A percentile compares a stretch with the other conserved stretches of the same genome.
phyloP scores from a whole-genome alignment of 2,113 vertebrate species.

The Callaeas wilsoni region DNA sequence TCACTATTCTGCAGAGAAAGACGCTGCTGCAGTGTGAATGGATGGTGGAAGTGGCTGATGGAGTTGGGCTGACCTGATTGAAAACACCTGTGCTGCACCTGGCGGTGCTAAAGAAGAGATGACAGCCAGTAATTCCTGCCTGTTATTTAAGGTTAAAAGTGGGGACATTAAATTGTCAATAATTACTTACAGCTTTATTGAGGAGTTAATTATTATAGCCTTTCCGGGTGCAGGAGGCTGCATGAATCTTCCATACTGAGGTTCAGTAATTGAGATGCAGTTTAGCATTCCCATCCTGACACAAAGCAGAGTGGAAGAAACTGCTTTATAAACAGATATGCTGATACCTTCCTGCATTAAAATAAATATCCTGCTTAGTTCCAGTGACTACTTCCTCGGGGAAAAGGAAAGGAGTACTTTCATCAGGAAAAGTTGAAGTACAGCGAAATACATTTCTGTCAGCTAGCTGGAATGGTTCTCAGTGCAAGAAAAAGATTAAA shows the following conservation, averaged over 20 bases:
- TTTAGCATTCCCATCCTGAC: neutral
- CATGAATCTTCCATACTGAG: neutral
- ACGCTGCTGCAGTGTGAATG: neutral
- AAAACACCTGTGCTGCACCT: constrained; percentile 10
- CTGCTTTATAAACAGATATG: constrained; percentile 9
- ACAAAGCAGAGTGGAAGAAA: neutral
- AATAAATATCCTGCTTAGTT: constrained; percentile 2
- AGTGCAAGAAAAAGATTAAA: neutral
- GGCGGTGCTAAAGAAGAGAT: neutral
- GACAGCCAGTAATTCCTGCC: constrained; percentile 14
- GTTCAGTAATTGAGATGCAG: neutral
- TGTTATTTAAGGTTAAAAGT: constrained; percentile 31
- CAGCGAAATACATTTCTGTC: neutral
- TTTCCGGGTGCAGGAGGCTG: neutral
- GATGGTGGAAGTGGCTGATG: neutral
- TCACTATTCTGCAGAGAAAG: neutral
- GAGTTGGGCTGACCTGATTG: neutral
- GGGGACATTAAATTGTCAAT: constrained; percentile 22
- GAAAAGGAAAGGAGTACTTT: neutral
- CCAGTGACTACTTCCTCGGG: neutral
- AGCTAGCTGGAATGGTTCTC: neutral
- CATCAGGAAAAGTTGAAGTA: neutral
- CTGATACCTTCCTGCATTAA: neutral
- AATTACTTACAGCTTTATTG: constrained; percentile 49
- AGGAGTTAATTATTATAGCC: constrained; percentile 32